These are phyloP conservation scores for Drosophila orosa DNA, from an alignment of 1,140 invertebrate genomes.

Conservation along the genomic window DNA sequence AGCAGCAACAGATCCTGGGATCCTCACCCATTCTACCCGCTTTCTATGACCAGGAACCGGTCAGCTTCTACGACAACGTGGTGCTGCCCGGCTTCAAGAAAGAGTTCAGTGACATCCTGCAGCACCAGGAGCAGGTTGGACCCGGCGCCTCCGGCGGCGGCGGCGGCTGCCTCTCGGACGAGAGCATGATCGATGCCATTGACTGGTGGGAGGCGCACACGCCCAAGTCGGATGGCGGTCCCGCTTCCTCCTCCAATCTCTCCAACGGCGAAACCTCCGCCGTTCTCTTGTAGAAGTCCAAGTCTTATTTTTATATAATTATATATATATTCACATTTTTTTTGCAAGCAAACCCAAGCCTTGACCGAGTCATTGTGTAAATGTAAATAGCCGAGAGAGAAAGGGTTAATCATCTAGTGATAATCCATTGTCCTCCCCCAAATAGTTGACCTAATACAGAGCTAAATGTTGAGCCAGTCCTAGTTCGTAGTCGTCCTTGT, in stretches of 20 bases:
- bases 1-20: conserved; percentile 46
- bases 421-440: conserved; percentile 15
- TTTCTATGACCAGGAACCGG: conserved; percentile 71
- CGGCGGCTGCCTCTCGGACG: conserved; percentile 73
- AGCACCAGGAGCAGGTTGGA: conserved; percentile 62
- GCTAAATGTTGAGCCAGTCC: conserved; percentile 28
- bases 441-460: conserved; percentile 19
- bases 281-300: not conserved
- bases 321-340: conserved; percentile 14
- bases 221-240: conserved; percentile 70
- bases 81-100: conserved; percentile 77
- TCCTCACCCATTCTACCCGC: conserved; percentile 57
- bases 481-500: conserved; percentile 13
- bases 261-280: conserved; percentile 5
- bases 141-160: conserved; percentile 27
- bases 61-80: conserved; percentile 72
- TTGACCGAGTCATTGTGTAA: conserved; percentile 52
- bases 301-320: not conserved
- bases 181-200: conserved; percentile 84
- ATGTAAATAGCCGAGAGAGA: conserved; percentile 19
- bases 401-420: conserved; percentile 57
- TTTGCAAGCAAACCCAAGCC: conserved; percentile 13
- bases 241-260: conserved; percentile 32
- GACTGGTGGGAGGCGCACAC: conserved; percentile 85
- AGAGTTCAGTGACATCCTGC: conserved; percentile 79